Conservation (phyloP, 1,140 invertebrate species). For the Drosophila funebris region DNA sequence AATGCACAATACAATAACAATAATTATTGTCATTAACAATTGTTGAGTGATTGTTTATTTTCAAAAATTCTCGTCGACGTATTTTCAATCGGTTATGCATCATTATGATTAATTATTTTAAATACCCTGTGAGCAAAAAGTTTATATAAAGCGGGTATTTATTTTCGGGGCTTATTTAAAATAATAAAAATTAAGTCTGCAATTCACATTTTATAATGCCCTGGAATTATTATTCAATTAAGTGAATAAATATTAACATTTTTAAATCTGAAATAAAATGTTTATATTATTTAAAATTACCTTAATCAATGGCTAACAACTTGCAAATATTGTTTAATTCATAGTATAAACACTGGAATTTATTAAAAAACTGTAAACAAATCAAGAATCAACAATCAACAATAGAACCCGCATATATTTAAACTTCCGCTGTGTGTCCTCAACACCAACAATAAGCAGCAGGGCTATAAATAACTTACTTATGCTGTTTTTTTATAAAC, state of each 20-base stretch:
- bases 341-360: conserved; percentile 10
- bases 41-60: conserved; percentile 15
- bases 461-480: conserved; percentile 1
- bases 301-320: neutral
- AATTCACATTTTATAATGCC: neutral
- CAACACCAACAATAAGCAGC: neutral
- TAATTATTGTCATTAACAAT: conserved; percentile 5
- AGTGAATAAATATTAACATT: neutral
- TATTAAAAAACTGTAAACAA: conserved; percentile 5
- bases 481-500: conserved; percentile 2
- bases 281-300: conserved; percentile 8
- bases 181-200: too few relatives aligned
- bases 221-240: neutral
- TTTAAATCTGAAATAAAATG: neutral
- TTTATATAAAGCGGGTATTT: too few relatives aligned
- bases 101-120: neutral
- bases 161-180: too few relatives aligned
- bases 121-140: too few relatives aligned
- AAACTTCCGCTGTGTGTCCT: conserved; percentile 12
- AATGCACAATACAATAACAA: neutral
- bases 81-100: neutral
- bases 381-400: neutral
- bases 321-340: conserved; percentile 1
- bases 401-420: neutral
- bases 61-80: neutral